Conservation (phyloP, 1,140 invertebrate species). For the Harlomillsia oculata region DNA sequence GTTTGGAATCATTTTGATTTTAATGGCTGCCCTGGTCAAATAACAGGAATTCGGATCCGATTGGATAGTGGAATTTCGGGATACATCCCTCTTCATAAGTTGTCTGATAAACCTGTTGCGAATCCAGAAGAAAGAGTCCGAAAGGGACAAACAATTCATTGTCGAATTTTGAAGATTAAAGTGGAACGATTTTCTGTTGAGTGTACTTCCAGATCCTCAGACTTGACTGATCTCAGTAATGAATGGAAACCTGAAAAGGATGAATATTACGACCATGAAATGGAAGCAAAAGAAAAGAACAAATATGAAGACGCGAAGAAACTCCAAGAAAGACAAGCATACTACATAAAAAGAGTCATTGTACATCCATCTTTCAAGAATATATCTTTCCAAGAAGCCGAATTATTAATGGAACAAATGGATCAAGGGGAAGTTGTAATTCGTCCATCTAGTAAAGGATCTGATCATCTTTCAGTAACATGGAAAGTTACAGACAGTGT, state of each 20-base stretch:
- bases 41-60: slow-evolving; percentile 76
- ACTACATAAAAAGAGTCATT: slow-evolving; percentile 90
- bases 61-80: slow-evolving; percentile 91
- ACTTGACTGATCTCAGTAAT: slow-evolving; percentile 80
- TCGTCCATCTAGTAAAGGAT: slow-evolving; percentile 89
- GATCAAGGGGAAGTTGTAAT: slow-evolving; percentile 95
- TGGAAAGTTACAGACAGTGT: slow-evolving; percentile 95
- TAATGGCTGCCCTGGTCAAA: slow-evolving; percentile 86
- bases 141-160: slow-evolving; percentile 78
- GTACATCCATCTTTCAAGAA: slow-evolving; percentile 97
- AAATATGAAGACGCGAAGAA: slow-evolving; percentile 73
- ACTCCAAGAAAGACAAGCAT: slow-evolving; percentile 64
- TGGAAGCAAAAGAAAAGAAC: slow-evolving; percentile 68
- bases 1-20: slow-evolving; percentile 98
- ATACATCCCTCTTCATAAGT: slow-evolving; percentile 88
- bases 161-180: slow-evolving; percentile 90
- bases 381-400: slow-evolving; percentile 83
- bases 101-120: slow-evolving; percentile 86
- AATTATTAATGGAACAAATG: slow-evolving; percentile 79
- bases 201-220: slow-evolving; percentile 85
- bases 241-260: slow-evolving; percentile 84
- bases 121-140: slow-evolving; percentile 87
- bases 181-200: slow-evolving; percentile 89
- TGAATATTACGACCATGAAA: slow-evolving; percentile 80
- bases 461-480: slow-evolving; percentile 91